Base-by-base conservation (phyloP, 2,797 vertebrate genomes). In the Iguana delicatissima region DNA sequence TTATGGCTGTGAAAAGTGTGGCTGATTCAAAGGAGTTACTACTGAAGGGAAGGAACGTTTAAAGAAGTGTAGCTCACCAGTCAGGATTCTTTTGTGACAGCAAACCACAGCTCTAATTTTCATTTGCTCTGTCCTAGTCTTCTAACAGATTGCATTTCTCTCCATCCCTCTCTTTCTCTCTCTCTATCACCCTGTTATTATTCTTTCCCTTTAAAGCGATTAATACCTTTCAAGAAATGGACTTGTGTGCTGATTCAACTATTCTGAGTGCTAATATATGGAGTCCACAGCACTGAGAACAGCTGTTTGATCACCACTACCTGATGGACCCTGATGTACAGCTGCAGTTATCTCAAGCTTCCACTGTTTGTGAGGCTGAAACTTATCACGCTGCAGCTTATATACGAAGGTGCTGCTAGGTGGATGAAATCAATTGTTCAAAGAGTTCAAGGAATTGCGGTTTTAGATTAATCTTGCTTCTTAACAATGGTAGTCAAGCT, bases 221-320 rank as follows among this genome's bases (percentile, higher is more conserved):
- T 96, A 96, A 96, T 95, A 95, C 95, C 93, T 96, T 96, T 96
- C 93, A 96, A 95, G 94, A 94, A 97, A 96, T 88, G 92, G 93
- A 93, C 94, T 93, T 93, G 92, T 94, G 96, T 97, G 97, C 96
- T 97, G 96, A 96, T 96, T 96, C 96, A 95, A 95, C 96, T 95
- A 77, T 96, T 96, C 95, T 89, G 88, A 94, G 94, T 94, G 95
- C 94, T 97, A 97, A 97, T 96, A 94, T 94, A 95, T 93, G 94
- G 93, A 93, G 91, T 94, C 94, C 90, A 89, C 86, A 92, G 94
- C 93, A 95, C 93, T 94, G 93, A 93, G 93, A 96, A 93, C 87
- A 95, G 96, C 94, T 95, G 95, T 94, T 95, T 96, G 96, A 95
- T 94, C 93, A 92, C 94, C 72, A 76, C 86, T 79, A 93, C 91